Evolutionary conservation across 2,113 vertebrate species (phyloP).

Genomic region (Apteryx owenii): DNA sequence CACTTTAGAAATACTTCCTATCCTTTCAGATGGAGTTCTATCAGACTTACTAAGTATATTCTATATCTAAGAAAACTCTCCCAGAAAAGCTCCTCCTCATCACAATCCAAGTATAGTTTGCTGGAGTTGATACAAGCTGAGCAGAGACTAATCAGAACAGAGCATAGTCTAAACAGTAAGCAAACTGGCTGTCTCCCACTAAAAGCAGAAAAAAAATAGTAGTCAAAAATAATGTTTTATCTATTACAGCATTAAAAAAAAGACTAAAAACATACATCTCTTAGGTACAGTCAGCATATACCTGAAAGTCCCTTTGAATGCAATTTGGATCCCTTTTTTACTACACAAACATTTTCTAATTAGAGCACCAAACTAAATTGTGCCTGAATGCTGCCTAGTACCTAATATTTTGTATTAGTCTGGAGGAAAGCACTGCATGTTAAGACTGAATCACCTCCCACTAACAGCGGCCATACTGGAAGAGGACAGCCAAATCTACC

Average conservation of each 20-base stretch:
- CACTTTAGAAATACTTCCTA: conserved; percentile 2
- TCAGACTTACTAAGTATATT: background rate
- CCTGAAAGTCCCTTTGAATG: background rate
- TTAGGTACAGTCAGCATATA: background rate
- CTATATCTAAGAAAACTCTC: background rate
- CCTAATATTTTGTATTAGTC: background rate
- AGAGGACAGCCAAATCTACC: background rate
- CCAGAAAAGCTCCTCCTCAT: background rate
- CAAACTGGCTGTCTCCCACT: background rate
- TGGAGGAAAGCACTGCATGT: background rate
- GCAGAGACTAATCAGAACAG: background rate
- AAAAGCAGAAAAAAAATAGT: background rate
- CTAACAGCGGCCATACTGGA: background rate
- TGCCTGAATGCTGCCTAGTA: background rate
- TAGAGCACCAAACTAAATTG: background rate
- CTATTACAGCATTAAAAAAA: background rate
- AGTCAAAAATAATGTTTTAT: background rate
- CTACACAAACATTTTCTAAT: background rate
- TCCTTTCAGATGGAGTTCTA: background rate
- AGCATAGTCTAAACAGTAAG: background rate
- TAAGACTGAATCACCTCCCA: conserved; percentile 10
- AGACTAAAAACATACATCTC: background rate
- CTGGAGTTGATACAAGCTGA: background rate
- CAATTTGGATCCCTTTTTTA: background rate
- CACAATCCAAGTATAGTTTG: background rate